phyloP scores from a whole-genome alignment of 92 coral and sea anemone genomes.

The Epizoanthus stellaris region DNA sequence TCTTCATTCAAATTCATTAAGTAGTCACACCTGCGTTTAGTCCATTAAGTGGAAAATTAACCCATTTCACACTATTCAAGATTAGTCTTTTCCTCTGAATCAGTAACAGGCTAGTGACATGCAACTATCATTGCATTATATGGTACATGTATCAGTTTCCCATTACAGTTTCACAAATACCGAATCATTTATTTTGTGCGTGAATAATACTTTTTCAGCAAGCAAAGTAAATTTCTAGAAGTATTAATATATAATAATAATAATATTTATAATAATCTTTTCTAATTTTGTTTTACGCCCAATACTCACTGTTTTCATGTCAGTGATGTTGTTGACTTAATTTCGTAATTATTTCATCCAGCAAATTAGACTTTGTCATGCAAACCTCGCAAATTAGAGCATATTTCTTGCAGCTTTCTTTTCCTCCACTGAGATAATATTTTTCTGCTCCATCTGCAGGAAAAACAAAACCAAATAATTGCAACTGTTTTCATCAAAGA shows the following conservation, averaged over 20 bases:
- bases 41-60: slow-evolving; percentile 65
- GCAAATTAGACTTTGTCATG: slow-evolving; percentile 24
- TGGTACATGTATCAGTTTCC: too few species aligned
- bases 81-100: slow-evolving; percentile 26
- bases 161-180: background rate
- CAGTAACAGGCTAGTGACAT: background rate
- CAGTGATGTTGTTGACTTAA: slow-evolving; percentile 12
- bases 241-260: too few species aligned
- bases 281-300: background rate
- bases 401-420: background rate
- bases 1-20: slow-evolving; percentile 65
- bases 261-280: background rate
- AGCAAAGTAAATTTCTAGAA: too few species aligned
- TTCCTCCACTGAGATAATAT: background rate
- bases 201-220: too few species aligned
- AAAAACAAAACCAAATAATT: background rate
- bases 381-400: background rate
- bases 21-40: slow-evolving; percentile 65
- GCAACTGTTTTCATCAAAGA: slow-evolving; percentile 15
- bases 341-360: slow-evolving; percentile 13
- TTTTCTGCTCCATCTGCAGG: slow-evolving; percentile 37
- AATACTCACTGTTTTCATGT: background rate
- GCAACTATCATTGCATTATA: background rate
- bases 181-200: too few species aligned
- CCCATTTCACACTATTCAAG: slow-evolving; percentile 19